Evolutionary conservation across 2,113 vertebrate species (phyloP).

Genomic region (Gasterosteus nipponicus): DNA sequence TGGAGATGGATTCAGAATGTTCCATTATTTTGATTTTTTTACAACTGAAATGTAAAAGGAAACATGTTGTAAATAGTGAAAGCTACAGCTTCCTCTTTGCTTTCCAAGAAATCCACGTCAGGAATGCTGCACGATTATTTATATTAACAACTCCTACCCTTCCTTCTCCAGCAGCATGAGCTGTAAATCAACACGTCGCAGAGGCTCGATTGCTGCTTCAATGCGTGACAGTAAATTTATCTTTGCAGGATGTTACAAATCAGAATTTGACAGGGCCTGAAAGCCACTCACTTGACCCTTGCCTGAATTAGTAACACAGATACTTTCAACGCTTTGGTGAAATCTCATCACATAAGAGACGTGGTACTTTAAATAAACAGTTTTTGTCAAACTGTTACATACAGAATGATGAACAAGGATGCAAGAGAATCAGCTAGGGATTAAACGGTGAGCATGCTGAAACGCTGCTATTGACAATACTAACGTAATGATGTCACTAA

Average conservation of each 20-base stretch:
- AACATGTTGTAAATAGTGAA: constrained; percentile 22
- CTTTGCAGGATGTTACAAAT: constrained; percentile 53
- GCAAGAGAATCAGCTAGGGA: background rate
- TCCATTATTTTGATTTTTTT: constrained; percentile 11
- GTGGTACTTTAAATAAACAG: background rate
- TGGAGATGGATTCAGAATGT: background rate
- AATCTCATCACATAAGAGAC: constrained; percentile 20
- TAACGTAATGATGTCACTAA: background rate
- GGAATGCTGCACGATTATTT: constrained; percentile 35
- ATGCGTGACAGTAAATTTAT: constrained; percentile 22
- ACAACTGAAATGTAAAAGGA: background rate
- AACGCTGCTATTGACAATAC: background rate
- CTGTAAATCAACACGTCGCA: constrained; percentile 54
- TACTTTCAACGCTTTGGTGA: constrained; percentile 13
- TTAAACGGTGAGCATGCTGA: background rate
- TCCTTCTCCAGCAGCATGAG: constrained; percentile 25
- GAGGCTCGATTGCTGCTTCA: constrained; percentile 15
- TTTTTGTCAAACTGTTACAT: background rate
- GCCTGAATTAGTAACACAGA: constrained; percentile 4
- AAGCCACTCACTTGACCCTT: constrained; percentile 9
- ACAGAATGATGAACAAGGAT: background rate
- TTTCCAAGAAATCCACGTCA: constrained; percentile 32
- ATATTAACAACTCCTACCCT: constrained; percentile 59
- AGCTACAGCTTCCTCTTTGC: constrained; percentile 24
- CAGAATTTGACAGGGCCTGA: constrained; percentile 33